Base-by-base conservation (phyloP, 2,888 invertebrate species). In the Mimas tiliae region DNA sequence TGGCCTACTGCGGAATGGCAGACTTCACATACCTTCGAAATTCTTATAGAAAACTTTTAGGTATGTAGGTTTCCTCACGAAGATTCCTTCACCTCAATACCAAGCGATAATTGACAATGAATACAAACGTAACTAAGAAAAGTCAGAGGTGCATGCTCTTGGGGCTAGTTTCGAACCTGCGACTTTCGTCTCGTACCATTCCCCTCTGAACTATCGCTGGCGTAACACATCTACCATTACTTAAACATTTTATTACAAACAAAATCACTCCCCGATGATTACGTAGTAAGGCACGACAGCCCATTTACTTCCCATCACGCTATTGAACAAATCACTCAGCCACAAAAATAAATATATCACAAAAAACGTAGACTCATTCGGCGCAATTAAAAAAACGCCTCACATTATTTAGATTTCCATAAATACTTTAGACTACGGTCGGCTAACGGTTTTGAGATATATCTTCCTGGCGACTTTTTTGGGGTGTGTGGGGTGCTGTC, bases 361-460 rank as follows among this genome's bases (percentile, higher is more conserved):
- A 85, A 87, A 91, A 92, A 91, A 86, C 80, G n/a, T 16, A 6
- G 88, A 82, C 83, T 82, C 86, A 89, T 88, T 87, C 85, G 81
- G 83, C 82, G 79, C 89, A 90, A 91, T 92, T 90, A 91, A 91
- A 93, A 89, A 91, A 91, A 87, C 51, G 50, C 76, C 80, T 77
- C 74, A 74, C 78, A 87, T 89, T 92, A 90, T 93, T 93, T 93
- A 86, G 87, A 89, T 92, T 91, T 92, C 93, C 93, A 93, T 93
- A 93, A 93, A 93, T 93, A 93, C 88, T 81, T 82, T 50, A 19
- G 50, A 84, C 84, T 76, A 72, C 84, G 82, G 75, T 79, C 79
- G 81, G 76, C 85, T 84, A 79, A 79, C 78, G 83, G 84, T 86
- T 87, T 87, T 89, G 89, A 91, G 83, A 90, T 89, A 92, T 89